Conservation (phyloP, 2,888 invertebrate species). For the Trichogramma evanescens region DNA sequence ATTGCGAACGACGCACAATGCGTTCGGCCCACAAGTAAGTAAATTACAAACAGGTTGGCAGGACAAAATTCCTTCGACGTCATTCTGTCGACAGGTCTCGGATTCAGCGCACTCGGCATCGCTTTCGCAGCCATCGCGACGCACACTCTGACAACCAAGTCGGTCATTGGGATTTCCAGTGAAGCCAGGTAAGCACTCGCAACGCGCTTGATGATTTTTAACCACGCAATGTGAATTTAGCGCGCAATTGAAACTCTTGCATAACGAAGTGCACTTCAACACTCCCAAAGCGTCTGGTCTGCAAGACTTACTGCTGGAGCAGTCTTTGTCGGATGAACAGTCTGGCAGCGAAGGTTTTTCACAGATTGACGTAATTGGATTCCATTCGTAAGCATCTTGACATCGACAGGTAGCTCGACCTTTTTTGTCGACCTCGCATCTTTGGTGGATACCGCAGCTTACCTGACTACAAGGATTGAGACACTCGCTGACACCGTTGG, state of each 20-base stretch:
- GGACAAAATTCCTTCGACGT: conserved; percentile 53
- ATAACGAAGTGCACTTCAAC: conserved; percentile 72
- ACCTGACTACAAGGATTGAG: conserved; percentile 72
- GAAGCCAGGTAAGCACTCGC: conserved; percentile 77
- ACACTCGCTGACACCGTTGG: conserved; percentile 62
- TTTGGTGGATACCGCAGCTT: conserved; percentile 76
- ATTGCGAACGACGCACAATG: conserved; percentile 82
- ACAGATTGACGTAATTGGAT: conserved; percentile 72
- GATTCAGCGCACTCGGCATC: conserved; percentile 79
- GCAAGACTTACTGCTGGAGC: conserved; percentile 64
- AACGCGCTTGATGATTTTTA: conserved; percentile 65
- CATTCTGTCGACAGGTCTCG: conserved; percentile 64
- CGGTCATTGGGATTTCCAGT: conserved; percentile 86
- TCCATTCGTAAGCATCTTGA: conserved; percentile 71
- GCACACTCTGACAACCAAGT: conserved; percentile 70
- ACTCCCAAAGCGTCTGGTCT: conserved; percentile 79
- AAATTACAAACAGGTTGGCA: conserved; percentile 75
- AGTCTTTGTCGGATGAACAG: conserved; percentile 66
- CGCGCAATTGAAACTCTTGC: conserved; percentile 76
- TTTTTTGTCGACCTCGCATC: conserved; percentile 61
- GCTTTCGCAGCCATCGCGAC: conserved; percentile 68
- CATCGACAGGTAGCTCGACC: conserved; percentile 75
- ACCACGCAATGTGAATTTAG: conserved; percentile 75
- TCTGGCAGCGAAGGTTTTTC: conserved; percentile 84
- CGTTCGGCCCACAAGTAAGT: conserved; percentile 74